Evolutionary conservation across 2,888 invertebrate species (phyloP).

Genomic region (Tetramorium bicarinatum): DNA sequence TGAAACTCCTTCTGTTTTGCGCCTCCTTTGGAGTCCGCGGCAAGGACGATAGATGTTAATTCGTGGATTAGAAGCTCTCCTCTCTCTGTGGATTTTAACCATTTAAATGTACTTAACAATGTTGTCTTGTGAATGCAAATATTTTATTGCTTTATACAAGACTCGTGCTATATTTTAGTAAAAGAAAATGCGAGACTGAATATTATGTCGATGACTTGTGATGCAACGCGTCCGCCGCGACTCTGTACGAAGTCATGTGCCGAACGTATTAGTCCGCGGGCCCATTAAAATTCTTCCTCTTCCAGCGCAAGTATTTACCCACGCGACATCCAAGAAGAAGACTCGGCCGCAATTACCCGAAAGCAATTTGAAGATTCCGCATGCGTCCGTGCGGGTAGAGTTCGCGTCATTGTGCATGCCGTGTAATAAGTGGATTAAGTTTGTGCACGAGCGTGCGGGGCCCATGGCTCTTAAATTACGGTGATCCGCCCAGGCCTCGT

Average conservation of each 20-base stretch:
- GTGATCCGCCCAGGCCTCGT: conserved; percentile 63
- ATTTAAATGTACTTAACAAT: not conserved
- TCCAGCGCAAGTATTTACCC: conserved; percentile 60
- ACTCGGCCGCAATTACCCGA: conserved; percentile 53
- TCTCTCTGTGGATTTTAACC: not conserved
- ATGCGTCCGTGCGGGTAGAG: conserved; percentile 31
- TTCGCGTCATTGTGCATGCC: conserved; percentile 68
- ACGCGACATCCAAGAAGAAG: conserved; percentile 53
- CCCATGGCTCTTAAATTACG: conserved; percentile 71
- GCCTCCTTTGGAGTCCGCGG: not conserved
- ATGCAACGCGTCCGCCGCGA: not conserved
- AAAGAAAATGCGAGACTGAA: not conserved
- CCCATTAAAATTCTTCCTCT: conserved; percentile 44
- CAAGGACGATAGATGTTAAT: conserved; percentile 5
- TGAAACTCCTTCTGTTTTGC: conserved; percentile 11
- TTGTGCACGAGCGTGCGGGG: conserved; percentile 69
- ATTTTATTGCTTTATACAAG: not conserved
- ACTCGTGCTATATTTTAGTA: not conserved
- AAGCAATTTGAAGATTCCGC: conserved; percentile 58
- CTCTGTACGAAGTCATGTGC: not conserved
- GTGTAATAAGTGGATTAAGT: conserved; percentile 74
- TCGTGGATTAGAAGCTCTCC: conserved; percentile 14
- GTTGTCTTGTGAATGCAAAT: not conserved
- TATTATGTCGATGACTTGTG: not conserved
- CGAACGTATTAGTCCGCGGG: not conserved